Percentiles rank a stretch among this genome's conserved stretches.
These are phyloP conservation scores for Drosophila lacertosa DNA, from an alignment of 1,140 invertebrate genomes.

Conservation along the genomic window DNA sequence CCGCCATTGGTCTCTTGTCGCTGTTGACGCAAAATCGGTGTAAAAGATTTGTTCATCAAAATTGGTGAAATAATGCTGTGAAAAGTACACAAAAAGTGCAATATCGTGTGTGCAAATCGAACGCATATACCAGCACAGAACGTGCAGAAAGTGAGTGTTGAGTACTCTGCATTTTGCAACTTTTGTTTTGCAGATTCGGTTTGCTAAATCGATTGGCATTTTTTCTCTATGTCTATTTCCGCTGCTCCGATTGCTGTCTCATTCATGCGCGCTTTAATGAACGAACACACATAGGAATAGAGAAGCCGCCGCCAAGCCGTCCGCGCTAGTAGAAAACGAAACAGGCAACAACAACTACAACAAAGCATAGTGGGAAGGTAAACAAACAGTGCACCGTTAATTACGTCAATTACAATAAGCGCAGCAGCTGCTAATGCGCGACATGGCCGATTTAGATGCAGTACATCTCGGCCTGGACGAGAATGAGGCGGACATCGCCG, in stretches of 20 bases:
- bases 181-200: conserved; percentile 40
- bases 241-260: conserved; percentile 45
- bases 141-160: conserved; percentile 53
- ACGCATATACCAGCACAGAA: conserved; percentile 24
- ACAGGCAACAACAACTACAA: conserved; percentile 13
- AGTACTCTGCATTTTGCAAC: conserved; percentile 19
- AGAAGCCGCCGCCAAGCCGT: conserved; percentile 25
- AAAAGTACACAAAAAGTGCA: conserved; percentile 13
- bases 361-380: conserved; percentile 39
- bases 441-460: conserved; percentile 85
- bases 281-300: conserved; percentile 20
- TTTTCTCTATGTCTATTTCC: conserved; percentile 77
- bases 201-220: conserved; percentile 74
- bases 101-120: conserved; percentile 21
- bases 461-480: conserved; percentile 89
- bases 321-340: conserved; percentile 25
- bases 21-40: conserved; percentile 61
- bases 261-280: conserved; percentile 30
- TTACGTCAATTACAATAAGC: conserved; percentile 11
- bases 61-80: conserved; percentile 24
- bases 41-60: conserved; percentile 46
- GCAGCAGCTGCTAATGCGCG: conserved; percentile 65
- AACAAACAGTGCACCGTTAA: conserved; percentile 51
- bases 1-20: conserved; percentile 62
- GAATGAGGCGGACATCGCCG: conserved; percentile 89